Base-by-base conservation (phyloP, 1,140 invertebrate genomes). In the Drosophila ercepeae region DNA sequence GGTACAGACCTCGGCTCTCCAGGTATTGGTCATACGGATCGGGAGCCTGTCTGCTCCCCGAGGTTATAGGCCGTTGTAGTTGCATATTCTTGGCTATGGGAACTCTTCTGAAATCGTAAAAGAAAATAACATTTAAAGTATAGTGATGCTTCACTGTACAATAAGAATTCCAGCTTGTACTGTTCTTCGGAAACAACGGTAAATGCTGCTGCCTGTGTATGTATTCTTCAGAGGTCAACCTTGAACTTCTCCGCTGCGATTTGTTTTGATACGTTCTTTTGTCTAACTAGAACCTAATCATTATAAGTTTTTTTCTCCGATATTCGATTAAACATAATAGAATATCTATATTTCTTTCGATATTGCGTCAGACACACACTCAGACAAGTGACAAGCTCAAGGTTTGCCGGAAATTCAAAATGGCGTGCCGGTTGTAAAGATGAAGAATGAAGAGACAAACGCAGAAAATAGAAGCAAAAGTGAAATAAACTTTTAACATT, bases 11-110 rank as follows among this genome's bases (percentile, higher is more conserved):
- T 79, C 95, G 93, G 34, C 93, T 93, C 52, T 96, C 95, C 52
- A 98, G 90, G 94, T 95, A 97, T 53, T 95, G 93, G 88, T 97
- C 96, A 34, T 95, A 93, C 1, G 93, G 89, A 82, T 91, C 91
- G 1, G 90, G 91, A 3, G 90, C 89, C 50, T 90, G 89, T 0
- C 89, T 72, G 52, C 91, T 91, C 6, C 91, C 91, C 25, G 90
- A 90, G 1, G 90, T 89, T 11, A 91, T 91, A 4, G 89, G 88
- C n/a, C 90, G 83, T 14, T 61, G 69, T 18, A 76, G n/a, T 48
- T 70, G 55, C 32, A 52, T 59, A 25, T 54, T 48, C n/a, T 45
- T 49, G 23, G 34, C 42, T 41, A 52, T 51, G 9, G 9, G n/a
- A 23, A 18, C 4, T 48, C 4, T 2, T 21, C 42, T 71, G 5